These are phyloP conservation scores for Pygmarrhopalites habei DNA, from an alignment of 1,140 invertebrate genomes.

Conservation along the genomic window DNA sequence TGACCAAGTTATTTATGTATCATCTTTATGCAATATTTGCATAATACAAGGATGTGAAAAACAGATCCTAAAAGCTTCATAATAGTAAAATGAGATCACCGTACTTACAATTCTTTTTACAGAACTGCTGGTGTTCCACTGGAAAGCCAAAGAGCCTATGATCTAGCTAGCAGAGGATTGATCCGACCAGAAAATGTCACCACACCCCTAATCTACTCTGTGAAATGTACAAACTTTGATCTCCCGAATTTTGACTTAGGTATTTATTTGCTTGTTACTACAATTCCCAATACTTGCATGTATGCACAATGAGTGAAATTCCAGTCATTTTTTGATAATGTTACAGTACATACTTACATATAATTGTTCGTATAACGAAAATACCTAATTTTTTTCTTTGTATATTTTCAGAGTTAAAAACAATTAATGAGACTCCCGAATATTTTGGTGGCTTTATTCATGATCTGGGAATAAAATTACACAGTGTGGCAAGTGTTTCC, in stretches of 20 bases:
- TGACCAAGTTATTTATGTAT: constrained; percentile 46
- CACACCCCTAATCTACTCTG: constrained; percentile 71
- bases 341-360: background rate
- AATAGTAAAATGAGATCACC: background rate
- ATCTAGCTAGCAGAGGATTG: constrained; percentile 69
- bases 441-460: constrained; percentile 67
- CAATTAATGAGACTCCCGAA: constrained; percentile 69
- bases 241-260: constrained; percentile 79
- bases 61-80: too few relatives aligned
- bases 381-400: too few relatives aligned
- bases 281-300: too few relatives aligned
- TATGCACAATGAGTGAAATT: too few relatives aligned
- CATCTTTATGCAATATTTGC: background rate
- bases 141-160: constrained; percentile 79
- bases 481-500: constrained; percentile 69
- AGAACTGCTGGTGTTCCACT: constrained; percentile 69
- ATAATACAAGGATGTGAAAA: too few relatives aligned
- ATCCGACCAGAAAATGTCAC: constrained; percentile 62
- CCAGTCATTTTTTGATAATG: constrained; percentile 2
- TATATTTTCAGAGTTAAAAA: constrained; percentile 64
- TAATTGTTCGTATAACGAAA: too few relatives aligned
- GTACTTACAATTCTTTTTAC: background rate
- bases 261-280: too few relatives aligned
- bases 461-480: constrained; percentile 69
- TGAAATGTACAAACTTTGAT: constrained; percentile 75